Evolutionary conservation across 2,888 invertebrate genomes (phyloP), one percentile per base, ranked within the genome.

Genomic region (Diplolepis rosae): DNA sequence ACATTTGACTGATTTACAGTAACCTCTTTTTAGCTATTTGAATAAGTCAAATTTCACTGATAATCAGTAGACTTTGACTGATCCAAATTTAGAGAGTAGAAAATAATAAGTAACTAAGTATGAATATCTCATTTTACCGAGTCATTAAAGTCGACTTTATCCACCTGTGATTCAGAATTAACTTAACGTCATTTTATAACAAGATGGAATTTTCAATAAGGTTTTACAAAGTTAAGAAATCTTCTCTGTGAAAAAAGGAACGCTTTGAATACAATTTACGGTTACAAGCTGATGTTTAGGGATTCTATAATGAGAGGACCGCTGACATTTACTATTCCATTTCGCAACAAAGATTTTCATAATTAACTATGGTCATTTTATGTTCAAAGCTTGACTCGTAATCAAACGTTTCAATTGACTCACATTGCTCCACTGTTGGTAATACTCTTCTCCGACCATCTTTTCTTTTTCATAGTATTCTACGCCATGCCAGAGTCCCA

Each of bases 391-490:
- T 27, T 15, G n/a, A 5, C n/a, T 52, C 28, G 27, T 52, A 28
- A 52, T 52, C 27, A 52, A 52, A 52, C 28, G 28, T 52, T 52
- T 66, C 48, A 42, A 71, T 56, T 52, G 18, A 91, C 94, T 93
- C 91, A 96, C 96, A 89, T 93, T 93, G 87, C 93, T 95, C 98
- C 98, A 98, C 85, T 96, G 95, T 89, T 96, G 96, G 89, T 95
- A 97, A 87, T 93, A 98, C 86, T 97, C 96, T 83, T 96, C 95
- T 72, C 97, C 96, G 69, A 97, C 95, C 61, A 97, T 94, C 88
- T 97, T 96, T 89, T 97, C 96, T 86, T 96, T 96, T 89, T 98
- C 98, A 86, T 95, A 97, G 90, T 97, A 98, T 89, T 98, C 97
- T 30, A 97, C 97, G 68, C 96, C 97, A 87, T 98, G 97, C 97